These are phyloP conservation scores for Oasisia sp. DNA, from an alignment of 2,888 invertebrate species.

Conservation along the genomic window DNA sequence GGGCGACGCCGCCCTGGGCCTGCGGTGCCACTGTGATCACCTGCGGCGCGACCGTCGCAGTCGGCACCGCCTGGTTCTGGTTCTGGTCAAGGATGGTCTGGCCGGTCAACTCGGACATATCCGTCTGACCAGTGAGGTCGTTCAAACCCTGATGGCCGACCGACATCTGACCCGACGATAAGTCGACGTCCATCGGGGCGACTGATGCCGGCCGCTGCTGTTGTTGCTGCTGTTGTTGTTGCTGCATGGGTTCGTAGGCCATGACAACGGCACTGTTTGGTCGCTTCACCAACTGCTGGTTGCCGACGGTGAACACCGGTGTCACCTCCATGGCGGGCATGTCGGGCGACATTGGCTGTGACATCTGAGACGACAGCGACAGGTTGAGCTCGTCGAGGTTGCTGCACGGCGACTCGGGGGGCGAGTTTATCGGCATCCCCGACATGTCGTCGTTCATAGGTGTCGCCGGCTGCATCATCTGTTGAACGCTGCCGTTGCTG, in stretches of 20 bases:
- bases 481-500: slow-evolving; percentile 26
- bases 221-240: slow-evolving; percentile 76
- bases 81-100: slow-evolving; percentile 22
- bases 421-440: slow-evolving; percentile 24
- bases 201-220: slow-evolving; percentile 65
- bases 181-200: slow-evolving; percentile 28
- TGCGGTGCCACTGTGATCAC: slow-evolving; percentile 23
- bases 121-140: background rate
- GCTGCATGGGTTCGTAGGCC: slow-evolving; percentile 30
- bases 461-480: slow-evolving; percentile 21
- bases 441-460: slow-evolving; percentile 14
- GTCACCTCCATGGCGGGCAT: slow-evolving; percentile 14
- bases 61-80: slow-evolving; percentile 30
- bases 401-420: slow-evolving; percentile 23
- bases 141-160: background rate
- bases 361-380: slow-evolving; percentile 20
- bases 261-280: slow-evolving; percentile 2
- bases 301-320: slow-evolving; percentile 18
- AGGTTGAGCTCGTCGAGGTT: background rate
- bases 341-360: background rate
- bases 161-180: slow-evolving; percentile 18
- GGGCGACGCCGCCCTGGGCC: background rate
- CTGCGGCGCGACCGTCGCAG: slow-evolving; percentile 28
- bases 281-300: slow-evolving; percentile 26
- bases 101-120: background rate